Evolutionary conservation across 2,888 invertebrate genomes (phyloP).

Genomic region (Matsumyia berberina): DNA sequence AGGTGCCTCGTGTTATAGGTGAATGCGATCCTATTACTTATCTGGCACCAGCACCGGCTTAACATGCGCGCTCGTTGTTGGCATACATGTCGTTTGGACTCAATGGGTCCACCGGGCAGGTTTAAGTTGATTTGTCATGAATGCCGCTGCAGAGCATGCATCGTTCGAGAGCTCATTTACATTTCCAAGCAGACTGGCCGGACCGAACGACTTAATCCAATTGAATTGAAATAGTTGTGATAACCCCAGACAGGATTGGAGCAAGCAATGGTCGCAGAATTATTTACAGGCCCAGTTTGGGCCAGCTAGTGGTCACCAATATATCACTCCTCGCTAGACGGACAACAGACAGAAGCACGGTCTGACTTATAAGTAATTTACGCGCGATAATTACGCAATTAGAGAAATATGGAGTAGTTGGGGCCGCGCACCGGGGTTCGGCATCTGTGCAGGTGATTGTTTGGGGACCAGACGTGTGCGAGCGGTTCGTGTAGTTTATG

Average conservation of each 20-base stretch:
- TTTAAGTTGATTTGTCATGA: conserved; percentile 67
- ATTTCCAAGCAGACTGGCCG: conserved; percentile 42
- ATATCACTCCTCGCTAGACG: conserved; percentile 64
- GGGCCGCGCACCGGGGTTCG: not conserved
- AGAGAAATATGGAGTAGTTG: conserved; percentile 52
- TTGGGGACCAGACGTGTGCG: not conserved
- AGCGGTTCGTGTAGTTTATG: conserved; percentile 37
- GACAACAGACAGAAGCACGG: conserved; percentile 72
- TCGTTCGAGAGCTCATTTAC: conserved; percentile 55
- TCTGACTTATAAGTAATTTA: conserved; percentile 65
- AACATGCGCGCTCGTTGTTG: conserved; percentile 67
- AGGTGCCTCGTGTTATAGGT: conserved; percentile 63
- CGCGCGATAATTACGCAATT: conserved; percentile 74
- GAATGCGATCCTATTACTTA: conserved; percentile 73
- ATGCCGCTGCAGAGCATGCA: conserved; percentile 39
- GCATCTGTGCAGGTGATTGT: conserved; percentile 35
- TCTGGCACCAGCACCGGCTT: conserved; percentile 54
- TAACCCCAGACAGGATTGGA: conserved; percentile 38
- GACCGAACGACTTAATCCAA: conserved; percentile 68
- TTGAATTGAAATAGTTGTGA: conserved; percentile 70
- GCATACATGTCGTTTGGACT: conserved; percentile 55
- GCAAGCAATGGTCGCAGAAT: conserved; percentile 40
- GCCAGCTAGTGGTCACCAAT: conserved; percentile 23
- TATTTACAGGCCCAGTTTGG: conserved; percentile 56
- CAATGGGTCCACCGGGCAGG: conserved; percentile 33